phyloP scores from a whole-genome alignment of 1,140 invertebrate genomes.

The Brachystomella parvula region DNA sequence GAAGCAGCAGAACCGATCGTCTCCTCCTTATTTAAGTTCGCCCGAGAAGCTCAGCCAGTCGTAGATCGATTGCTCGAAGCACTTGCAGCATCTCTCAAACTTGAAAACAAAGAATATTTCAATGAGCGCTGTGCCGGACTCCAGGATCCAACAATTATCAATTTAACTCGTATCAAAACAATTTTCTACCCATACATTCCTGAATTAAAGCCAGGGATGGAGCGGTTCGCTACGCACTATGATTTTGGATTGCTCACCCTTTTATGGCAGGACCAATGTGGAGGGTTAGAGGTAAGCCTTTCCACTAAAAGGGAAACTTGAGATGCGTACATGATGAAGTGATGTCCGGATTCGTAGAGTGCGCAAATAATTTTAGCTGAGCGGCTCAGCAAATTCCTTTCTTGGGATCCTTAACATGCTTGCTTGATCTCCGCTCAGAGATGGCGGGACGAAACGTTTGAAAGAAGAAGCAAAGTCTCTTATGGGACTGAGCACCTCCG shows the following conservation, averaged over 20 bases:
- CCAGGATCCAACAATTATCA: slow-evolving; percentile 16
- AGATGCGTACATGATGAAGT: too few species aligned
- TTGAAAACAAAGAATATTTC: slow-evolving; percentile 28
- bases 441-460: too few species aligned
- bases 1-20: neutral
- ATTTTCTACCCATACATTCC: slow-evolving; percentile 57
- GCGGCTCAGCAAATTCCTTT: too few species aligned
- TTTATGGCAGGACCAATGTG: slow-evolving; percentile 45
- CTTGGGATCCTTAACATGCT: too few species aligned
- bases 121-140: slow-evolving; percentile 12
- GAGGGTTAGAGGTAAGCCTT: slow-evolving; percentile 44
- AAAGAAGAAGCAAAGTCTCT: too few species aligned
- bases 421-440: too few species aligned
- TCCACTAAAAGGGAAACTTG: too few species aligned
- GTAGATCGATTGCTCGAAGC: slow-evolving; percentile 18
- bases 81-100: slow-evolving; percentile 16
- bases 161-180: slow-evolving; percentile 53
- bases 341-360: too few species aligned
- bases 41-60: slow-evolving; percentile 20
- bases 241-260: slow-evolving; percentile 46
- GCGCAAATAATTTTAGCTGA: too few species aligned
- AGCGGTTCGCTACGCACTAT: slow-evolving; percentile 53
- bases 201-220: slow-evolving; percentile 44
- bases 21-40: slow-evolving; percentile 11
- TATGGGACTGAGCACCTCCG: too few species aligned